These are phyloP conservation scores for Cartodere bifasciata DNA, from an alignment of 2,888 invertebrate genomes.

Conservation along the genomic window DNA sequence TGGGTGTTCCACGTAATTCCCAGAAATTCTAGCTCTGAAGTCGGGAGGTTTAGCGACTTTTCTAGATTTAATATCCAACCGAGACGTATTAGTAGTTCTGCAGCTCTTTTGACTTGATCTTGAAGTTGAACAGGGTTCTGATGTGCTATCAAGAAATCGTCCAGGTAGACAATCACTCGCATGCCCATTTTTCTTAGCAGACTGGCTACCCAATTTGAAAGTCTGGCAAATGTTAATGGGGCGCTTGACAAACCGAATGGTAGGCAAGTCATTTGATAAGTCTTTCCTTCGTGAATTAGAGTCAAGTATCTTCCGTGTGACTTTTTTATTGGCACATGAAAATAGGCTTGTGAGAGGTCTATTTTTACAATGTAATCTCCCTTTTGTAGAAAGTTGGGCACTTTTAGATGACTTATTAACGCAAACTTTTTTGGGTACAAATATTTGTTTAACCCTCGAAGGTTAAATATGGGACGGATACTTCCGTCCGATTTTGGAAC, in stretches of 20 bases:
- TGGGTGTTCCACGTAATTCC: constrained; percentile 13
- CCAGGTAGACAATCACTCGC: constrained; percentile 19
- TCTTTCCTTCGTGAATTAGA: constrained; percentile 8
- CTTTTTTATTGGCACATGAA: constrained; percentile 13
- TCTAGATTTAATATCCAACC: constrained; percentile 9
- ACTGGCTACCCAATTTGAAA: constrained; percentile 19
- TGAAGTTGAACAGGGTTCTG: constrained; percentile 7
- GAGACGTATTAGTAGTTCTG: constrained; percentile 6
- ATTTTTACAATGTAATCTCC: constrained; percentile 14
- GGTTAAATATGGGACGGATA: constrained; percentile 13
- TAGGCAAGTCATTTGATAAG: constrained; percentile 14
- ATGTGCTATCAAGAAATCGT: constrained; percentile 15
- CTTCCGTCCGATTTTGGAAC: constrained; percentile 11
- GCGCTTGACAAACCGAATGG: constrained; percentile 21
- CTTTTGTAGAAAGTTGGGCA: constrained; percentile 15
- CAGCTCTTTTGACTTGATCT: constrained; percentile 3
- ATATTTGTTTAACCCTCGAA: constrained; percentile 12
- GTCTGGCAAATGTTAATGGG: constrained; percentile 16
- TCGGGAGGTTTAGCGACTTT: constrained; percentile 9
- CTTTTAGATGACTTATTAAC: constrained; percentile 13
- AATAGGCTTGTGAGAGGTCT: constrained; percentile 17
- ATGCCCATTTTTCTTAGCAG: constrained; percentile 13
- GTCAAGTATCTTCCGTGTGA: constrained; percentile 13
- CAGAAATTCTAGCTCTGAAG: constrained; percentile 10
- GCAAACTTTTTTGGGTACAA: constrained; percentile 13